Evolutionary conservation across 2,797 vertebrate species (phyloP).

Genomic region (Sciurus carolinensis): DNA sequence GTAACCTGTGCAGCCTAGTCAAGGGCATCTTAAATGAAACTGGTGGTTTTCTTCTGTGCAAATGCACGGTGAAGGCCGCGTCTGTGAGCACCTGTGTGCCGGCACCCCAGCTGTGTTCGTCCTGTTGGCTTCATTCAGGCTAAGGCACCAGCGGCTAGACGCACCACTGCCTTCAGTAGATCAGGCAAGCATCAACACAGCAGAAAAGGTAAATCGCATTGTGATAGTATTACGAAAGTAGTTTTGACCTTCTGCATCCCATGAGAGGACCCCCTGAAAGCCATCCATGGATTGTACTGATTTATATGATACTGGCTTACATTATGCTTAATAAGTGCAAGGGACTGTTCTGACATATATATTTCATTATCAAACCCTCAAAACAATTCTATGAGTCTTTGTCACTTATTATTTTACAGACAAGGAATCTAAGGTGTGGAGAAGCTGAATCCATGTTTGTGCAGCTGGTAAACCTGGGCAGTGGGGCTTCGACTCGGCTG

Average conservation of each 20-base stretch:
- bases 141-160: not conserved
- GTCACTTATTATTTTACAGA: not conserved
- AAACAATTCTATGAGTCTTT: not conserved
- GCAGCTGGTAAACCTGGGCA: too few relatives aligned
- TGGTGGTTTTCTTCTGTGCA: not conserved
- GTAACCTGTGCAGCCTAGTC: not conserved
- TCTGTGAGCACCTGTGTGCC: not conserved
- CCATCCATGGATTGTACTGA: not conserved
- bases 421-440: not conserved
- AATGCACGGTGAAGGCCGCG: not conserved
- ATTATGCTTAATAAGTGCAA: too few relatives aligned
- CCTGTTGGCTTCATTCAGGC: not conserved
- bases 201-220: not conserved
- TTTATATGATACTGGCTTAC: not conserved
- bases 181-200: not conserved
- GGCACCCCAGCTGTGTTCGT: not conserved
- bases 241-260: not conserved
- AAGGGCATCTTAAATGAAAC: not conserved
- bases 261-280: not conserved
- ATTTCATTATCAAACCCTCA: not conserved
- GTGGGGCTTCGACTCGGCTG: too few relatives aligned
- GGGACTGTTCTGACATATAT: not conserved
- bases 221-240: not conserved
- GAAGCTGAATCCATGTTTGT: not conserved
- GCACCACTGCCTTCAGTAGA: not conserved